Percentiles rank a stretch among this genome's conserved stretches.
These are phyloP conservation scores for Alligator mississippiensis DNA, from an alignment of 2,113 vertebrate species.

Conservation along the genomic window DNA sequence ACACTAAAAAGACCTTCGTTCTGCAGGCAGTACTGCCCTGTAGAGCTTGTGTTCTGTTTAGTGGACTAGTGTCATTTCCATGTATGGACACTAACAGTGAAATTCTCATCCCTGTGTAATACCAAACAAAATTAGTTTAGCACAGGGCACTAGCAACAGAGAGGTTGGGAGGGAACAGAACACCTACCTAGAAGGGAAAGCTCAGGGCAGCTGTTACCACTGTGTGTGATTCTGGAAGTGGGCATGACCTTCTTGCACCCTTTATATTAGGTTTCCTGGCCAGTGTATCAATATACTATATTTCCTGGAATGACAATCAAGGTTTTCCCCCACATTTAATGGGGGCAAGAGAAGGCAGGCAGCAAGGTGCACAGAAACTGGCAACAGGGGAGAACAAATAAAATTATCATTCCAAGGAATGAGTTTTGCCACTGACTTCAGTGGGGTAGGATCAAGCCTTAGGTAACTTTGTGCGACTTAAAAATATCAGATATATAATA, in stretches of 20 bases:
- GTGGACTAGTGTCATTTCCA: background rate
- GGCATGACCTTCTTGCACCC: background rate
- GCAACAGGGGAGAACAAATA: no score
- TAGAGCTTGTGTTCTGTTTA: background rate
- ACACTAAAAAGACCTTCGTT: background rate
- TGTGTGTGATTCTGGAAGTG: background rate
- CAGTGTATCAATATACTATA: background rate
- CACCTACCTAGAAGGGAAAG: background rate
- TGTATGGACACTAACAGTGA: background rate
- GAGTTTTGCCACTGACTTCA: background rate
- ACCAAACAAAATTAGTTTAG: background rate
- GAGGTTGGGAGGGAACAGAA: background rate
- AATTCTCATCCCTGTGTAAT: background rate
- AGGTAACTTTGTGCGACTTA: background rate
- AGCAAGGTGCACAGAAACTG: no score
- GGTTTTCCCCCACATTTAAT: no score
- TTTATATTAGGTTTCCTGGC: background rate
- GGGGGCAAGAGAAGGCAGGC: no score
- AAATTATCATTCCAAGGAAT: background rate
- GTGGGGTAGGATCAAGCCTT: background rate
- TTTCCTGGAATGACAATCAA: no score
- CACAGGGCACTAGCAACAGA: fast-evolving
- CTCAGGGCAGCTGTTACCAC: background rate
- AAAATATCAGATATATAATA: no score
- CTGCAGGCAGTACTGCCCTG: background rate